phyloP scores from a whole-genome alignment of 2,888 invertebrate genomes.

The Scrobipalpa costella region DNA sequence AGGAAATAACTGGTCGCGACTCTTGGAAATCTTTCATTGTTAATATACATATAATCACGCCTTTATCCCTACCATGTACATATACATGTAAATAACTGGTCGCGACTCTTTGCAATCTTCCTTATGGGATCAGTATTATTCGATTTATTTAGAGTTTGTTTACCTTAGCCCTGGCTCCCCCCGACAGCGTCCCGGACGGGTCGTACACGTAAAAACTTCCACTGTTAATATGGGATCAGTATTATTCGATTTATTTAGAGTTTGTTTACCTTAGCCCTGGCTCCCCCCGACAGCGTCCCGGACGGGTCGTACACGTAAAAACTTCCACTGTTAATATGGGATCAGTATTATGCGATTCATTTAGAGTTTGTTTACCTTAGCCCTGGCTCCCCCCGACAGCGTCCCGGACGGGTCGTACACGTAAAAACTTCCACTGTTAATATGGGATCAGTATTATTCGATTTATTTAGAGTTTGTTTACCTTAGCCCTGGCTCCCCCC shows the following conservation, averaged over 20 bases:
- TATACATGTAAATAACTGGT: no score
- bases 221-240: no score
- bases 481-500: constrained; percentile 88
- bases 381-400: constrained; percentile 91
- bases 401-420: constrained; percentile 93
- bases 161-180: constrained; percentile 86
- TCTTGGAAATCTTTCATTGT: no score
- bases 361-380: constrained; percentile 83
- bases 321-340: no score
- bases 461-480: constrained; percentile 86
- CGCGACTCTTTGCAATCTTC: no score
- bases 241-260: no score
- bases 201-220: constrained; percentile 95
- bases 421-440: no score
- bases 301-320: constrained; percentile 94
- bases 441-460: constrained; percentile 83
- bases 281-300: constrained; percentile 95
- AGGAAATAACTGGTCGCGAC: no score
- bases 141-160: no score
- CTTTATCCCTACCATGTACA: no score
- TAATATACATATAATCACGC: no score
- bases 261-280: constrained; percentile 70
- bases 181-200: constrained; percentile 94
- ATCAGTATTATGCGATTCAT: constrained; percentile 86
- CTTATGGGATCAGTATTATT: no score